These are phyloP conservation scores for Halocaridina rubra DNA, from an alignment of 2,888 invertebrate genomes.

Conservation along the genomic window DNA sequence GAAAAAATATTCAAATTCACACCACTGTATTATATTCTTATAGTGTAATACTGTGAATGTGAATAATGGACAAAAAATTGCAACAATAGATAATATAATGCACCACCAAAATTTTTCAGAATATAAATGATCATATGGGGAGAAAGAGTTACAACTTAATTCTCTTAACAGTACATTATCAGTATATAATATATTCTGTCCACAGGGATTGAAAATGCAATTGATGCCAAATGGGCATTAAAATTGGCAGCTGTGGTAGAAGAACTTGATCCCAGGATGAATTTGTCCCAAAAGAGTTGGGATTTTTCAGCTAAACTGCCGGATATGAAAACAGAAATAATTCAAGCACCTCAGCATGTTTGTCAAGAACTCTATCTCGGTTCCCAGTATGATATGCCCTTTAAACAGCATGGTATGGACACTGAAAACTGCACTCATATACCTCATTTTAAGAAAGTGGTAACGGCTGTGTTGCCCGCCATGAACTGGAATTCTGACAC, in stretches of 20 bases:
- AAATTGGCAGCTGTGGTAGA: background rate
- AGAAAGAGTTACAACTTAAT: too few relatives aligned
- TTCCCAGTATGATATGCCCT: background rate
- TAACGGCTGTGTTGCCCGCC: slow-evolving; percentile 27
- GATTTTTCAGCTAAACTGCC: background rate
- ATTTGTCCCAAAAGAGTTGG: background rate
- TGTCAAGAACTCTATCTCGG: slow-evolving; percentile 31
- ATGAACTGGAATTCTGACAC: background rate
- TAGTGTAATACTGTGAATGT: too few relatives aligned
- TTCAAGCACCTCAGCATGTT: background rate
- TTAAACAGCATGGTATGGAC: slow-evolving; percentile 3
- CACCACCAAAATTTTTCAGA: too few relatives aligned
- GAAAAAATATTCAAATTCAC: too few relatives aligned
- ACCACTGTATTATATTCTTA: too few relatives aligned
- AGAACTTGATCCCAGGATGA: background rate
- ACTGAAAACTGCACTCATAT: background rate
- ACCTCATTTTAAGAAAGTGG: background rate
- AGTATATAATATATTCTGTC: too few relatives aligned
- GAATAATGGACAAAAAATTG: too few relatives aligned
- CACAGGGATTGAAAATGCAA: background rate
- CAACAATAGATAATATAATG: too few relatives aligned
- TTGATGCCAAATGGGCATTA: slow-evolving; percentile 13
- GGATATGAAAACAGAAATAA: background rate
- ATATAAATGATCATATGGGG: too few relatives aligned
- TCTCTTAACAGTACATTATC: too few relatives aligned